Evolutionary conservation across 2,113 vertebrate genomes (phyloP).

Genomic region (Hippocampus guttulatus): DNA sequence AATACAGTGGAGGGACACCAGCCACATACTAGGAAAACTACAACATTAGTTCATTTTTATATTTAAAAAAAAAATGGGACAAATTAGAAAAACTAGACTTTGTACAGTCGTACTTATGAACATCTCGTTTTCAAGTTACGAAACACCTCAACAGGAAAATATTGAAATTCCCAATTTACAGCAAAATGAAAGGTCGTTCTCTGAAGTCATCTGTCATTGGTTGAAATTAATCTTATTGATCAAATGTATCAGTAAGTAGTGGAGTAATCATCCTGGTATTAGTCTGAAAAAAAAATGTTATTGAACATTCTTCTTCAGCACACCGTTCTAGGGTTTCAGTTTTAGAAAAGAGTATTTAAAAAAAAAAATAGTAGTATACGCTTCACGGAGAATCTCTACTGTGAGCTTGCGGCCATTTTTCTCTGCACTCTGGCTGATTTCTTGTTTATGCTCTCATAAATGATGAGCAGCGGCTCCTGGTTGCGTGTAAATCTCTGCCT

Average conservation of each 20-base stretch:
- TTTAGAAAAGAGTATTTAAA: background rate
- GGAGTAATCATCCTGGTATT: background rate
- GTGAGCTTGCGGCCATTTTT: conserved; percentile 2
- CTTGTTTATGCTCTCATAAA: conserved; percentile 13
- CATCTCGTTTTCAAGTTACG: too few species aligned
- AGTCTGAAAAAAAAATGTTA: too few species aligned
- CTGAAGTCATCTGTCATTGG: too few species aligned
- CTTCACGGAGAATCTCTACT: background rate
- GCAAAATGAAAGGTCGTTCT: too few species aligned
- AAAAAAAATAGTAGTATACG: background rate
- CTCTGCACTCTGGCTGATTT: background rate
- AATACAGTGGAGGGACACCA: background rate
- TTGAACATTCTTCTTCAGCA: background rate
- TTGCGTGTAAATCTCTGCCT: conserved; percentile 7
- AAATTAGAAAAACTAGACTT: background rate
- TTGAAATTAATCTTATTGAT: too few species aligned
- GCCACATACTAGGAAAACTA: background rate
- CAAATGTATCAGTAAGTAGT: too few species aligned
- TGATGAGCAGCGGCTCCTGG: conserved; percentile 6
- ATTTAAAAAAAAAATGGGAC: background rate
- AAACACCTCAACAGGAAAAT: too few species aligned
- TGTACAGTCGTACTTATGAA: background rate
- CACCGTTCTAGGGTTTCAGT: background rate
- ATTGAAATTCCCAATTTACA: background rate
- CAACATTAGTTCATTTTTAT: background rate